Conservation (phyloP, 2,888 invertebrate species). For the Stramonita haemastoma region DNA sequence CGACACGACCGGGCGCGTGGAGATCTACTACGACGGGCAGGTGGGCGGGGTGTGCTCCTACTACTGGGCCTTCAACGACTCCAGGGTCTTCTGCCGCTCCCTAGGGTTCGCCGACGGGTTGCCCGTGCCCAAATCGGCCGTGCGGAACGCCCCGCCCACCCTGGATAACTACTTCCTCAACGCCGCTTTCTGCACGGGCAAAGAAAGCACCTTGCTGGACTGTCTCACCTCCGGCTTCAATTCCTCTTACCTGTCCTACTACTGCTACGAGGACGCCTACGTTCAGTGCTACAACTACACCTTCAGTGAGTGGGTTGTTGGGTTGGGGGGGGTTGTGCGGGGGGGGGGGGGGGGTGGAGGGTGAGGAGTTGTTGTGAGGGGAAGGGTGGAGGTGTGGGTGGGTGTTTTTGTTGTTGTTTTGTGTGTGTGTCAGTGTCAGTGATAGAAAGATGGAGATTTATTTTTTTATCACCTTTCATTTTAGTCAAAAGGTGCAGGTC, state of each 20-base stretch:
- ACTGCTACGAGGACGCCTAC: constrained; percentile 67
- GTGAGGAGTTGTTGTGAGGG: too few species aligned
- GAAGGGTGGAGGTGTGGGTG: too few species aligned
- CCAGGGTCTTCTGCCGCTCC: constrained; percentile 64
- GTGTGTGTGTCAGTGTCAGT: too few species aligned
- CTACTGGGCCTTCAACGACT: constrained; percentile 66
- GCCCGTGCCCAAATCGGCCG: constrained; percentile 43
- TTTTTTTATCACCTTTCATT: too few species aligned
- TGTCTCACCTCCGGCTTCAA: constrained; percentile 71
- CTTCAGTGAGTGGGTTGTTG: constrained; percentile 59
- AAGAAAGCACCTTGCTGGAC: constrained; percentile 61
- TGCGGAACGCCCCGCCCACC: constrained; percentile 31
- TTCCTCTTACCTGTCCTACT: constrained; percentile 56
- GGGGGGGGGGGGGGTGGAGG: too few species aligned
- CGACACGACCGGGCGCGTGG: constrained; percentile 62
- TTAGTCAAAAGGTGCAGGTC: too few species aligned
- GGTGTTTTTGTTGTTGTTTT: too few species aligned
- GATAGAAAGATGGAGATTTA: too few species aligned
- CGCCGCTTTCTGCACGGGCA: constrained; percentile 65
- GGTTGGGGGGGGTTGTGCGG: too few species aligned
- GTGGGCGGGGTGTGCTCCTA: constrained; percentile 69
- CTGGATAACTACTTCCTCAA: constrained; percentile 47
- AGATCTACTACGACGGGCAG: constrained; percentile 66
- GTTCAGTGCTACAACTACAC: constrained; percentile 63
- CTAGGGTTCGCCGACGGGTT: constrained; percentile 66